These are phyloP conservation scores for Drosophila flavopinicola DNA, from an alignment of 2,888 invertebrate genomes.

Conservation along the genomic window DNA sequence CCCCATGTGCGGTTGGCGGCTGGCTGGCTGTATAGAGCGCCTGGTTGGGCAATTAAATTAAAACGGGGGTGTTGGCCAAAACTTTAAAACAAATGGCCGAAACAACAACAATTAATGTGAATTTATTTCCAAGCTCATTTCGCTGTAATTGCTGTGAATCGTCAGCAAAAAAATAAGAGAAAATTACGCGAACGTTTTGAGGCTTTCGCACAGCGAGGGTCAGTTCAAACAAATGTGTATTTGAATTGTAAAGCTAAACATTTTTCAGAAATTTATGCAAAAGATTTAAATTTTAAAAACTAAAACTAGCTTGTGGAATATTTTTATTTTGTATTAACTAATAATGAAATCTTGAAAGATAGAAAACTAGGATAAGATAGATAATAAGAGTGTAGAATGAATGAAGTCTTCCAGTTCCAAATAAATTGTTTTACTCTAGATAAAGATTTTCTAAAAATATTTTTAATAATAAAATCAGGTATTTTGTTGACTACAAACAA, in stretches of 20 bases:
- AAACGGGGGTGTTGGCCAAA: constrained; percentile 15
- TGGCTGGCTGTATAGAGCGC: constrained; percentile 19
- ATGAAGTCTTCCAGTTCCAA: too few relatives aligned
- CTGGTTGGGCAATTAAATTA: constrained; percentile 65
- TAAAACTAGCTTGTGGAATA: too few relatives aligned
- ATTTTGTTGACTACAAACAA: too few relatives aligned
- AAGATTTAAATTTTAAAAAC: neutral
- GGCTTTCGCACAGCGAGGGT: constrained; percentile 11
- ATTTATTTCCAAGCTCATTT: constrained; percentile 76
- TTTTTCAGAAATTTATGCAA: too few relatives aligned
- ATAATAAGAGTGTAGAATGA: too few relatives aligned
- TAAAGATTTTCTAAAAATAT: too few relatives aligned
- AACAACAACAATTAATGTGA: constrained; percentile 72
- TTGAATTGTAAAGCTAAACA: neutral
- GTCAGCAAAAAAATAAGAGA: constrained; percentile 24
- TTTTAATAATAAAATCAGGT: too few relatives aligned
- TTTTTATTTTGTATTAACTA: too few relatives aligned
- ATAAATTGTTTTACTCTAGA: too few relatives aligned
- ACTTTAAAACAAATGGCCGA: constrained; percentile 72
- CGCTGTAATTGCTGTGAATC: constrained; percentile 66
- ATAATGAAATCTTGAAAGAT: too few relatives aligned
- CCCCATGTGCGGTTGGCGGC: constrained; percentile 28
- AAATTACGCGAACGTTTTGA: constrained; percentile 1
- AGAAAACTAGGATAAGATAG: too few relatives aligned
- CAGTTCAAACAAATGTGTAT: constrained; percentile 1